Evolutionary conservation across 2,113 vertebrate species (phyloP), one percentile per base, ranked within the genome.

Genomic region (Chionis minor): DNA sequence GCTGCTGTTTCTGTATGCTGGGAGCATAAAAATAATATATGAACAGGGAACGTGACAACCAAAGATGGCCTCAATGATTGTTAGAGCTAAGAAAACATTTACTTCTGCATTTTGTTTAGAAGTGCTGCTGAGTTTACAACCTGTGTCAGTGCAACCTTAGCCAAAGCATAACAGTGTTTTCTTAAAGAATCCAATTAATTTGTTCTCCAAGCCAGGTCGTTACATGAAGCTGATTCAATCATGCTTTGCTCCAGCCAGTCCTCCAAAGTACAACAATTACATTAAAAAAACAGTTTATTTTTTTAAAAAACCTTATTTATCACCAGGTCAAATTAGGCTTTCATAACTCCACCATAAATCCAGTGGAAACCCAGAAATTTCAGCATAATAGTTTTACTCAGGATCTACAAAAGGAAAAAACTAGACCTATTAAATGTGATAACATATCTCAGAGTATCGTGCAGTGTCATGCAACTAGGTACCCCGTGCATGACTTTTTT

Each of bases 21-120:
- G 45, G 66, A 94, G 47, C 62, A 97, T 97, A 82, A 95, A 96
- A 97, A 87, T 94, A 95, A 94, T 87, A 85, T 85, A 95, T 59
- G 86, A 91, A 87, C 66, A 80, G 70, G 20, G 65, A 89, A 82
- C 8, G 45, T 80, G 86, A 94, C 94, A 97, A 56, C 56, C 84
- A 94, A 95, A 93, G 95, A 95, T 90, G 54, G 81, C 32, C 89
- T 87, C 94, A 59, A 19, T 30, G 42, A 90, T 52, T 89, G 78
- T 87, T 92, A 91, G 56, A 85, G 61, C 89, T 94, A 94, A 95
- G 84, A 86, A 96, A 97, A 95, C 89, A 92, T 90, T 95, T 92
- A 91, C 78, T 92, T 91, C 73, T 80, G 35, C 0, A 0, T 71
- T 95, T 91, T 86, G 56, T 56, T 91, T 58, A 32, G 81, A 89